Evolutionary conservation across 35 echinoderm and acorn worm genomes (phyloP).

Genomic region (Acanthaster planci): DNA sequence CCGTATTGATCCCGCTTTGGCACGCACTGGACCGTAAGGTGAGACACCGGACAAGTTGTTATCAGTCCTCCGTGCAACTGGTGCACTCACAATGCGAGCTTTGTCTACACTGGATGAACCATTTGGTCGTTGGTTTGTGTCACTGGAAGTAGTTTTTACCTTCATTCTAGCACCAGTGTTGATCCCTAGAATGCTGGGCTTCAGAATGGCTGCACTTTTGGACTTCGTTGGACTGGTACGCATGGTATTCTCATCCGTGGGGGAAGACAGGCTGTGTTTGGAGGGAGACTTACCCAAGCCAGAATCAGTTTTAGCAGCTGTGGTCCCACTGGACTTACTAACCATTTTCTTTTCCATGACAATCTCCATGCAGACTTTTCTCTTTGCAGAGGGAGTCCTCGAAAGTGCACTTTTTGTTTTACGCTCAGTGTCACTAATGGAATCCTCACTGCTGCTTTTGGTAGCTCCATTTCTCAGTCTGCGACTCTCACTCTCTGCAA

Average conservation of each 20-base stretch:
- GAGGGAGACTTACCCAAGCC: constrained; percentile 16
- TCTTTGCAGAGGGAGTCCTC: constrained; percentile 11
- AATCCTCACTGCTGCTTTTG: constrained; percentile 9
- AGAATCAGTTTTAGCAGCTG: constrained; percentile 8
- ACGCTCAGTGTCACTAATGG: constrained; percentile 24
- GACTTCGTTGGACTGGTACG: constrained; percentile 5
- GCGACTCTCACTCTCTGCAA: background rate
- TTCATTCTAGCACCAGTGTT: constrained; percentile 22
- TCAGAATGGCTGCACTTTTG: constrained; percentile 3
- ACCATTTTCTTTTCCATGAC: constrained; percentile 6
- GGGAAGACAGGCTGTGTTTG: constrained; percentile 16
- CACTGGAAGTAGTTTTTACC: background rate
- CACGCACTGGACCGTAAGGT: constrained; percentile 9
- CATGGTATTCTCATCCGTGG: background rate
- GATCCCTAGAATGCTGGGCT: background rate
- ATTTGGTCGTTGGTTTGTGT: background rate
- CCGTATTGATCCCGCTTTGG: background rate
- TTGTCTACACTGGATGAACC: background rate
- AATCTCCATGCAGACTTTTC: constrained; percentile 26
- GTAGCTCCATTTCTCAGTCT: constrained; percentile 21
- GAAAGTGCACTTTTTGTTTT: constrained; percentile 23
- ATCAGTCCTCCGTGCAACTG: background rate
- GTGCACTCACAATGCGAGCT: background rate
- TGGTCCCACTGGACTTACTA: constrained; percentile 9
- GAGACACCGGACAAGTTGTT: background rate